phyloP scores from a whole-genome alignment of 2,113 vertebrate genomes.

The Excalfactoria chinensis region DNA sequence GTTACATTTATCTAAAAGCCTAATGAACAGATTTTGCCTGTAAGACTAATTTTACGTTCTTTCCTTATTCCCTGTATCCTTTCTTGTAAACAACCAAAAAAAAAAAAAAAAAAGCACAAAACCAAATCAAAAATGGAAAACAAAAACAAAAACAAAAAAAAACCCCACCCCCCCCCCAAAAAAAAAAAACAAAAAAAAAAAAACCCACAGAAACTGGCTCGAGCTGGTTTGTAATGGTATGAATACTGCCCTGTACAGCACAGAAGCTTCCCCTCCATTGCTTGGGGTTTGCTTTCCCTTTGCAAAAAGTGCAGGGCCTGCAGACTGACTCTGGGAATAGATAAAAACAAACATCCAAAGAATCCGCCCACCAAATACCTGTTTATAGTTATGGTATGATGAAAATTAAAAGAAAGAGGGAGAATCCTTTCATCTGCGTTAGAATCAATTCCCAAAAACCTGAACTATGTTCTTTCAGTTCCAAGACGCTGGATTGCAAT shows the following conservation, averaged over 20 bases:
- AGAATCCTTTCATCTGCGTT: not conserved
- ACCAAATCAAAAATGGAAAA: no score
- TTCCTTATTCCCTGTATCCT: not conserved
- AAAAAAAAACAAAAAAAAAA: no score
- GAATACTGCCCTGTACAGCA: not conserved
- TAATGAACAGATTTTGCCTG: not conserved
- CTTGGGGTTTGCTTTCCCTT: slow-evolving; percentile 11
- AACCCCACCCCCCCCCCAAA: no score
- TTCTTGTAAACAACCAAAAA: not conserved
- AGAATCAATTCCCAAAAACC: not conserved
- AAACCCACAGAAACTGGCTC: not conserved
- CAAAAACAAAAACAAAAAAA: no score
- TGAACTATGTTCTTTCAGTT: not conserved
- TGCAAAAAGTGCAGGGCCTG: not conserved
- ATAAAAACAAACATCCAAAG: not conserved
- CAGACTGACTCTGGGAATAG: not conserved
- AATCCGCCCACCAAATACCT: not conserved
- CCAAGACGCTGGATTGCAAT: not conserved
- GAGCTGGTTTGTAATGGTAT: not conserved
- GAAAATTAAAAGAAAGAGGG: not conserved
- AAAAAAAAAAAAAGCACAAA: no score
- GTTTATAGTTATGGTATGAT: not conserved
- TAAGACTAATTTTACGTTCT: not conserved
- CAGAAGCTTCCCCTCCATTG: slow-evolving; percentile 9
- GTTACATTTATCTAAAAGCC: not conserved